Conservation (phyloP, 2,888 invertebrate species). For the Leptopilina myrica region DNA sequence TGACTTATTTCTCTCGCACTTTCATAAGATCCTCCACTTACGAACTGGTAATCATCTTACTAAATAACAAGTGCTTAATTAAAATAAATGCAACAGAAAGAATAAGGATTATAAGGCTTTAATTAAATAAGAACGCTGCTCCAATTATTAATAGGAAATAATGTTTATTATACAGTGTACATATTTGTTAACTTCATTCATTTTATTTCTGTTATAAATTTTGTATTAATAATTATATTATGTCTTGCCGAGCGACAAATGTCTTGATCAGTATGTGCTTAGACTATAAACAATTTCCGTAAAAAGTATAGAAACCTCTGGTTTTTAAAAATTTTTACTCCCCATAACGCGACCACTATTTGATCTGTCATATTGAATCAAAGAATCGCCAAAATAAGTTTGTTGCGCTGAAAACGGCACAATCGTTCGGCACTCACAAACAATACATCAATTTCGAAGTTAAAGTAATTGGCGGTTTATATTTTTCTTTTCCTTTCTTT, state of each 20-base stretch:
- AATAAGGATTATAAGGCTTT: background rate
- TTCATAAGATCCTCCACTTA: too few species aligned
- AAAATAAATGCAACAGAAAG: too few species aligned
- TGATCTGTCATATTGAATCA: slow-evolving; percentile 67
- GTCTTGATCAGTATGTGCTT: slow-evolving; percentile 76
- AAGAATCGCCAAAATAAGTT: slow-evolving; percentile 74
- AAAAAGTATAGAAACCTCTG: slow-evolving; percentile 76
- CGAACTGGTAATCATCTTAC: too few species aligned
- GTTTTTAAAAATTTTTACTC: slow-evolving; percentile 61
- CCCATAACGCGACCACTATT: slow-evolving; percentile 66
- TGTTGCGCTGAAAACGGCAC: slow-evolving; percentile 76
- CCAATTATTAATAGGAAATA: slow-evolving; percentile 76
- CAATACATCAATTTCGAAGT: slow-evolving; percentile 75
- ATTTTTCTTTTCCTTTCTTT: slow-evolving; percentile 58
- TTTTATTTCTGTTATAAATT: slow-evolving; percentile 77
- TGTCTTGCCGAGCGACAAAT: slow-evolving; percentile 76
- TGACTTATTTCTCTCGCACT: too few species aligned
- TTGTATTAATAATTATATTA: slow-evolving; percentile 76
- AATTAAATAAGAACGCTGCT: slow-evolving; percentile 51
- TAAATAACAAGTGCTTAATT: too few species aligned
- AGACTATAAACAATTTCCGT: slow-evolving; percentile 76
- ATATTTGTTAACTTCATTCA: slow-evolving; percentile 77
- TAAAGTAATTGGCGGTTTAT: slow-evolving; percentile 76
- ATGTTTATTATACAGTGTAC: slow-evolving; percentile 77
- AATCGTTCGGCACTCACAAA: slow-evolving; percentile 76